Percentiles rank a stretch among this genome's conserved stretches.
These are phyloP conservation scores for Poicephalus gulielmi DNA, from an alignment of 2,113 vertebrate species.

Conservation along the genomic window DNA sequence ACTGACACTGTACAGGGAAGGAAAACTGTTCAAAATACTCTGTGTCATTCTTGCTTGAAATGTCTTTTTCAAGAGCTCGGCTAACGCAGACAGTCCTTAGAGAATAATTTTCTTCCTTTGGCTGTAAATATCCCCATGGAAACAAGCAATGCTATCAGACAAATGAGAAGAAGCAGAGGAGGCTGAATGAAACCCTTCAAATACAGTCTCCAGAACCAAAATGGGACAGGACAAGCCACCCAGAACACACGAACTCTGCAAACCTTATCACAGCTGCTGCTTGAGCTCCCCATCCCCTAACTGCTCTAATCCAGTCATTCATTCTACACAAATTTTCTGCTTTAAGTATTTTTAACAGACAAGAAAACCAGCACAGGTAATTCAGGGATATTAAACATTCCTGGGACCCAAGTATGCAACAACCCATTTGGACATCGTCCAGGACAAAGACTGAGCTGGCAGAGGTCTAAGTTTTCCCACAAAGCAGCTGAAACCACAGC, in stretches of 20 bases:
- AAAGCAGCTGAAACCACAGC: neutral
- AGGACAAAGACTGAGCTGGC: neutral
- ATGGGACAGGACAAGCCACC: neutral
- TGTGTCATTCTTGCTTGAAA: neutral
- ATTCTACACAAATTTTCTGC: neutral
- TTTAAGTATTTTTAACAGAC: neutral
- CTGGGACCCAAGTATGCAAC: neutral
- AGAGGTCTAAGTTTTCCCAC: neutral
- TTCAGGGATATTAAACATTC: neutral
- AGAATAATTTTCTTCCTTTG: neutral
- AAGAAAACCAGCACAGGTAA: neutral
- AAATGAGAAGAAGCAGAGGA: neutral
- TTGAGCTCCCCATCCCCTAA: neutral
- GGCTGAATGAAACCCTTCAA: neutral
- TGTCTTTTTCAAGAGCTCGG: neutral
- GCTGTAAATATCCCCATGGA: slow-evolving; percentile 56
- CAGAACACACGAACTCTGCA: neutral
- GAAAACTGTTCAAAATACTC: neutral
- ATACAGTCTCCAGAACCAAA: neutral
- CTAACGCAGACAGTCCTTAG: neutral
- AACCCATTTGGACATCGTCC: neutral
- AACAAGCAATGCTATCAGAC: slow-evolving; percentile 25
- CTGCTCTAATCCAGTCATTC: accelerated
- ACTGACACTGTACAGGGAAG: neutral
- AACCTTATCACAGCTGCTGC: neutral